These are phyloP conservation scores for Trichonephila clavipes DNA, from an alignment of 1,140 invertebrate species.

Conservation along the genomic window DNA sequence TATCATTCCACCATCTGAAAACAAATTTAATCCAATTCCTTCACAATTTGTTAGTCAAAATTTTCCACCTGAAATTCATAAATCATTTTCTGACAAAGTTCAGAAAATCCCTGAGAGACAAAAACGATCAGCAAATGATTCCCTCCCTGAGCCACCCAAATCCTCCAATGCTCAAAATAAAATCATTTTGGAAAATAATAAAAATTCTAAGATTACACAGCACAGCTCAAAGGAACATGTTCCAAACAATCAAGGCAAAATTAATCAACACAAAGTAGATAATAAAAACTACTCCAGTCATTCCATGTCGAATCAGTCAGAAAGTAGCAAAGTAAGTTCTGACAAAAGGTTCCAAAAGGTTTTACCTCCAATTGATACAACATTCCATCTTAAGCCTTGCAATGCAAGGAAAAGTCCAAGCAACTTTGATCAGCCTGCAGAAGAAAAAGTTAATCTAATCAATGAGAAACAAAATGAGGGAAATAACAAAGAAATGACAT, in stretches of 20 bases:
- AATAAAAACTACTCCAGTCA: constrained; percentile 19
- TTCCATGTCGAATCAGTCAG: background rate
- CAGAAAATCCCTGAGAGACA: background rate
- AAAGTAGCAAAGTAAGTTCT: constrained; percentile 50
- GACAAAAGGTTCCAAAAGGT: constrained; percentile 72
- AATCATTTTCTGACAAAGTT: background rate
- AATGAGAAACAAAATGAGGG: background rate
- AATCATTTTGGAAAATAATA: constrained; percentile 52
- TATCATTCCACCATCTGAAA: constrained; percentile 23
- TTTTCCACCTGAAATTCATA: background rate
- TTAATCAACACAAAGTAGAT: background rate
- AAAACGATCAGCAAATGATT: background rate
- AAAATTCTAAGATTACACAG: constrained; percentile 49
- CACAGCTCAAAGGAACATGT: background rate
- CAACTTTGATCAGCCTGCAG: background rate
- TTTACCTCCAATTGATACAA: constrained; percentile 57
- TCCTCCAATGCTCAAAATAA: constrained; percentile 10
- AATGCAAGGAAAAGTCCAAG: constrained; percentile 23
- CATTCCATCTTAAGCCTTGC: constrained; percentile 61
- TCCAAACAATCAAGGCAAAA: background rate
- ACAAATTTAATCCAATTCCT: background rate
- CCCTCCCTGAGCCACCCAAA: background rate
- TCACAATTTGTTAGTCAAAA: background rate
- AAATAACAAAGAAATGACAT: background rate
- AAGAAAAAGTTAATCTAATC: background rate